Conservation (phyloP, 35 echinoderm and acorn worm genomes). For the Apostichopus parvimensis region DNA sequence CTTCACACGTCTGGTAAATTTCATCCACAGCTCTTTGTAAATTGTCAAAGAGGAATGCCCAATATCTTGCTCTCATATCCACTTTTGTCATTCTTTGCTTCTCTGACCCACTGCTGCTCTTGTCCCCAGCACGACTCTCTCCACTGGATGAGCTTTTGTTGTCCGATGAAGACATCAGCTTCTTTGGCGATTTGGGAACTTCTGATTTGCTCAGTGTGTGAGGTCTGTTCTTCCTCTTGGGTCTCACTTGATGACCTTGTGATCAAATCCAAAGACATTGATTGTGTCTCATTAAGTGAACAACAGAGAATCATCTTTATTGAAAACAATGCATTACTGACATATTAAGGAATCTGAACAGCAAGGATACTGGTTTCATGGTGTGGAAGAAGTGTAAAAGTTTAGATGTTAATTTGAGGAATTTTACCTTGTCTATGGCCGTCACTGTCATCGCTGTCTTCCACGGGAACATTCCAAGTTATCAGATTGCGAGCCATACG, state of each 20-base stretch:
- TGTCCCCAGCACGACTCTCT: slow-evolving; percentile 51
- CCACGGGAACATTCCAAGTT: slow-evolving; percentile 96
- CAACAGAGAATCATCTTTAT: no score
- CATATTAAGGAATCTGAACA: no score
- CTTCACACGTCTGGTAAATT: slow-evolving; percentile 98
- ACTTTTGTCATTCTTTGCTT: slow-evolving; percentile 70
- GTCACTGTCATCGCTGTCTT: slow-evolving; percentile 89
- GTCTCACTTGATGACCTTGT: slow-evolving; percentile 22
- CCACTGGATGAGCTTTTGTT: slow-evolving; percentile 47
- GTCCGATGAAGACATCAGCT: slow-evolving; percentile 12
- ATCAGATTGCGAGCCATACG: slow-evolving; percentile 92
- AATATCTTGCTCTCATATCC: slow-evolving; percentile 89
- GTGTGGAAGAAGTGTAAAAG: no score
- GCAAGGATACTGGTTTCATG: no score
- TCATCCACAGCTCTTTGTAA: slow-evolving; percentile 98
- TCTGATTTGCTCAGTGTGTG: slow-evolving; percentile 18
- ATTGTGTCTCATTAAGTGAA: no score
- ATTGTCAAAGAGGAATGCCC: slow-evolving; percentile 98
- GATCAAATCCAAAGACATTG: no score
- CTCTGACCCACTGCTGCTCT: slow-evolving; percentile 47
- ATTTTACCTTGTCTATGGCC: slow-evolving; percentile 13
- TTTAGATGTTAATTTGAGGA: not conserved
- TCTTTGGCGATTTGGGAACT: slow-evolving; percentile 42
- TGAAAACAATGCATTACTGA: no score
- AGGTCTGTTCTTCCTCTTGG: slow-evolving; percentile 50